Evolutionary conservation across 2,888 invertebrate species (phyloP).

Genomic region (Lissonota sp.): DNA sequence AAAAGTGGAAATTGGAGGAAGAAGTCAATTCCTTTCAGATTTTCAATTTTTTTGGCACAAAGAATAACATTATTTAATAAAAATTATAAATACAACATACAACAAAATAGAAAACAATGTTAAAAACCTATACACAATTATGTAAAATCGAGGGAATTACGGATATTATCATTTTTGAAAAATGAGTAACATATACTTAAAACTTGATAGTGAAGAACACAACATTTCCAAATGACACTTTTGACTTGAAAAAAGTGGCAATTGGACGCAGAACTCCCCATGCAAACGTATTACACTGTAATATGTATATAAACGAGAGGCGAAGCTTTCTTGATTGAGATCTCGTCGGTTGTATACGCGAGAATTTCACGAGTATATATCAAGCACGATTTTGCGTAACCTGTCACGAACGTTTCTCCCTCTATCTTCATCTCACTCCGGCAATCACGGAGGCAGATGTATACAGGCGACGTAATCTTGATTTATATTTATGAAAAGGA

Average conservation of each 20-base stretch:
- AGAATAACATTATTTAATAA: no score
- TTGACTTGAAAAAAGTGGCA: neutral
- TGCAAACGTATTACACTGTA: neutral
- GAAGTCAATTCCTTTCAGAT: no score
- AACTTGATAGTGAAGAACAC: no score
- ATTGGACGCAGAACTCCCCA: neutral
- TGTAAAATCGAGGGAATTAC: no score
- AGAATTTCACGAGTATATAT: slow-evolving; percentile 2
- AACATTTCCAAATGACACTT: no score
- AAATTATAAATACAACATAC: no score
- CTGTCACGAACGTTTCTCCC: slow-evolving; percentile 5
- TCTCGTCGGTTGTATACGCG: slow-evolving; percentile 50
- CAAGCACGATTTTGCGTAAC: slow-evolving; percentile 17
- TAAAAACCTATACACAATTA: no score
- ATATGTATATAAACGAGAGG: neutral
- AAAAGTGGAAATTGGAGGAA: no score
- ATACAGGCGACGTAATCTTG: slow-evolving; percentile 12
- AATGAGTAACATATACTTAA: no score
- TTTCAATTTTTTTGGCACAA: no score
- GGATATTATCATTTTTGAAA: no score
- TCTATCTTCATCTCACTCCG: slow-evolving; percentile 9
- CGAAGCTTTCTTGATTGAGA: slow-evolving; percentile 43
- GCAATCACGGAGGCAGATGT: slow-evolving; percentile 61
- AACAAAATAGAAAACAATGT: no score
- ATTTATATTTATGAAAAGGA: slow-evolving; percentile 27